These are phyloP conservation scores for Thymelicus lineola DNA, from an alignment of 2,888 invertebrate species.

Conservation along the genomic window DNA sequence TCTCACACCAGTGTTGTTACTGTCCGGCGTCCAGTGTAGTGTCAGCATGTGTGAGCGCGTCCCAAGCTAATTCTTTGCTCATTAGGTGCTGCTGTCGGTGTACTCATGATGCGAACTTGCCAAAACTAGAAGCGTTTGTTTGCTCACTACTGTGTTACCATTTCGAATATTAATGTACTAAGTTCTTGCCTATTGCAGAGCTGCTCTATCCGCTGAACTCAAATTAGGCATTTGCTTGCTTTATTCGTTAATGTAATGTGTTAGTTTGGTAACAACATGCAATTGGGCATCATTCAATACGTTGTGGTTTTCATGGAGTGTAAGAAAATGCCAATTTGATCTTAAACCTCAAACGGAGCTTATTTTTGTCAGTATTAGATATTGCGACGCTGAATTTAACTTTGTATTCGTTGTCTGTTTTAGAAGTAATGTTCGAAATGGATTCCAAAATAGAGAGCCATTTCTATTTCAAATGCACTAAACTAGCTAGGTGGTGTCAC, in stretches of 20 bases:
- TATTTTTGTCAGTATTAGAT: background rate
- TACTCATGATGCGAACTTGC: slow-evolving; percentile 74
- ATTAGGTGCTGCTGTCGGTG: slow-evolving; percentile 70
- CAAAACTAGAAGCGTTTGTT: slow-evolving; percentile 74
- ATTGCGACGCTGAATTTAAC: background rate
- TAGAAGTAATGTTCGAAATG: slow-evolving; percentile 61
- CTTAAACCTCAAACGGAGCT: background rate
- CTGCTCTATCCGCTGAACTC: slow-evolving; percentile 15
- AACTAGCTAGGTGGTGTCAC: slow-evolving; percentile 80
- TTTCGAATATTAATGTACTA: slow-evolving; percentile 48
- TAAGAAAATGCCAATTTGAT: slow-evolving; percentile 39
- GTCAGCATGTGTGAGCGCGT: slow-evolving; percentile 67
- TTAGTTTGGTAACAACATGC: slow-evolving; percentile 27
- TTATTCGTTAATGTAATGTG: slow-evolving; percentile 14
- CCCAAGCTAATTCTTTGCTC: slow-evolving; percentile 66
- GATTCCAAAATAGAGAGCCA: slow-evolving; percentile 71
- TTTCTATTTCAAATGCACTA: slow-evolving; percentile 63
- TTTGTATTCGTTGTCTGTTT: background rate
- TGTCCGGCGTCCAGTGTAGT: slow-evolving; percentile 41
- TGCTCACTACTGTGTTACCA: slow-evolving; percentile 73
- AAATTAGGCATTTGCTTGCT: slow-evolving; percentile 36
- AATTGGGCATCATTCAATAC: slow-evolving; percentile 20
- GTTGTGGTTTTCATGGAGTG: slow-evolving; percentile 9
- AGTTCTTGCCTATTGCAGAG: slow-evolving; percentile 4
- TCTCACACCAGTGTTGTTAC: slow-evolving; percentile 50